A percentile compares a stretch with the other conserved stretches of the same genome.
phyloP scores from a whole-genome alignment of 2,113 vertebrate species.

The Columbina picui region DNA sequence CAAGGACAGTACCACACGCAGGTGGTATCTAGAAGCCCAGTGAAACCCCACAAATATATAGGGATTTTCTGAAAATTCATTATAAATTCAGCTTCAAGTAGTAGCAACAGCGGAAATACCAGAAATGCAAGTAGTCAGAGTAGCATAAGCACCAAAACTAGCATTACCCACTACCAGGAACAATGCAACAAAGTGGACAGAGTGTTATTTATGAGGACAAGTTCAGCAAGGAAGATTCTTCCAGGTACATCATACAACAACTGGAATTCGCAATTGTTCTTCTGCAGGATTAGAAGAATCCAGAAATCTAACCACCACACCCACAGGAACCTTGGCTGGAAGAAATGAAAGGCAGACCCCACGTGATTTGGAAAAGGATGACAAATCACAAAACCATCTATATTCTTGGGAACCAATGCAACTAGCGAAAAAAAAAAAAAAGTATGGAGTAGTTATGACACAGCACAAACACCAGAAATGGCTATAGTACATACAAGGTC shows the following conservation, averaged over 20 bases:
- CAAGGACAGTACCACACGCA: not conserved
- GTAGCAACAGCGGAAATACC: not conserved
- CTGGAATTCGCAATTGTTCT: not conserved
- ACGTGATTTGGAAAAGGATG: not conserved
- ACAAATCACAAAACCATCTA: not conserved
- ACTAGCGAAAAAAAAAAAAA: not conserved
- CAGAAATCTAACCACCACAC: conserved; percentile 5
- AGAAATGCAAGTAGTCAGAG: not conserved
- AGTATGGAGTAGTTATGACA: not conserved
- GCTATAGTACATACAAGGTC: not conserved
- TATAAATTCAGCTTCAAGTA: not conserved
- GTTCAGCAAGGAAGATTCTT: not conserved
- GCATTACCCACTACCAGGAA: not conserved
- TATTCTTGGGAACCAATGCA: not conserved
- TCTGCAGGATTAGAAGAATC: not conserved
- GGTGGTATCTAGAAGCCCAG: not conserved
- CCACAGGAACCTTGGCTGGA: not conserved
- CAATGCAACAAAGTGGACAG: not conserved
- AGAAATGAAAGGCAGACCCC: not conserved
- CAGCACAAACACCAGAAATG: not conserved
- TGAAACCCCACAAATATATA: not conserved
- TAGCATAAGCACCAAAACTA: not conserved
- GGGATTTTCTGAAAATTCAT: not conserved
- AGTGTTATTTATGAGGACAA: not conserved
- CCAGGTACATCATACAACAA: not conserved